phyloP scores from a whole-genome alignment of 2,888 invertebrate genomes.

The Ectemnius continuus region DNA sequence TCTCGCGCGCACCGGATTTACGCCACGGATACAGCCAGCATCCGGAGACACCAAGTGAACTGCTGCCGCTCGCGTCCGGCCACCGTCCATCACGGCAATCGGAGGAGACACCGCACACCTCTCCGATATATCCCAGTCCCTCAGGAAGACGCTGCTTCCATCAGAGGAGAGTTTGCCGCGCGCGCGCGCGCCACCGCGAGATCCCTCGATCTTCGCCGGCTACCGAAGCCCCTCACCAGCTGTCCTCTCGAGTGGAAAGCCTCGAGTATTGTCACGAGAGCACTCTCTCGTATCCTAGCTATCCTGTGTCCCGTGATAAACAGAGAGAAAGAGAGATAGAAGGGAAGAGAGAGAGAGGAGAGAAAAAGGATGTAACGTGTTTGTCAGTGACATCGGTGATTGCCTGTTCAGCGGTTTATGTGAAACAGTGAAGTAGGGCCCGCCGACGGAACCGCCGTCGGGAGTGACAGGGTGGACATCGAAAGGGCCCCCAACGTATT shows the following conservation, averaged over 20 bases:
- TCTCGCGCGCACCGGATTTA: too few species aligned
- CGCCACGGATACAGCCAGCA: too few species aligned
- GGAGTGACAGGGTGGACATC: conserved; percentile 27
- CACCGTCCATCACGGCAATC: too few species aligned
- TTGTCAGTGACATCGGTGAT: conserved; percentile 49
- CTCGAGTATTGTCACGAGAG: neutral
- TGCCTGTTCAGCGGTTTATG: conserved; percentile 29
- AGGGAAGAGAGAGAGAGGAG: too few species aligned
- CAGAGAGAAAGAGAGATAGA: too few species aligned
- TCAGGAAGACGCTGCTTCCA: too few species aligned
- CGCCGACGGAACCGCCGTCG: conserved; percentile 23
- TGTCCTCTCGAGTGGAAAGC: conserved; percentile 1
- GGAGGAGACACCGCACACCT: too few species aligned
- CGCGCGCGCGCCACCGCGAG: too few species aligned
- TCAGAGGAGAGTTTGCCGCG: too few species aligned
- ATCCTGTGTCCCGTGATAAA: conserved; percentile 2
- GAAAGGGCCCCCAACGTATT: conserved; percentile 12
- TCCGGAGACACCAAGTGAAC: too few species aligned
- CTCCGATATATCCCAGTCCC: too few species aligned
- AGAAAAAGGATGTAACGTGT: conserved; percentile 42
- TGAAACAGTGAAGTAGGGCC: conserved; percentile 24
- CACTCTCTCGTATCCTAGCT: conserved; percentile 12
- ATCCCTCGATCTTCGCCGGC: neutral
- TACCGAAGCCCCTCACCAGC: neutral
- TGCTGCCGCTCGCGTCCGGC: too few species aligned